Percentiles rank a stretch among this genome's conserved stretches.
phyloP scores from a whole-genome alignment of 2,888 invertebrate species.

The Petrolisthes cinctipes region DNA sequence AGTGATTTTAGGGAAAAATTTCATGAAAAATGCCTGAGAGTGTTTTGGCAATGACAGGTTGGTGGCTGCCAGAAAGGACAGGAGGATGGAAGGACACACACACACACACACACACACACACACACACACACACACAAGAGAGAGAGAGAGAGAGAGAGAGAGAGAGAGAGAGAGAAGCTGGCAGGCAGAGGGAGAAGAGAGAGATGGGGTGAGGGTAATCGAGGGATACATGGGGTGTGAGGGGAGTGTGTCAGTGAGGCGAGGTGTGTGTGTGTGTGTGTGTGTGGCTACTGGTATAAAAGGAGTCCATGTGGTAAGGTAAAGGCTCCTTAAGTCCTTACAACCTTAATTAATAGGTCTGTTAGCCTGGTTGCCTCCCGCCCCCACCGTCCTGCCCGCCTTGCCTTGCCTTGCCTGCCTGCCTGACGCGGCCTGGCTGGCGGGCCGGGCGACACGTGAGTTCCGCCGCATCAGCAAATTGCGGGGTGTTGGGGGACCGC shows the following conservation, averaged over 20 bases:
- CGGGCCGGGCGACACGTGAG: slow-evolving; percentile 26
- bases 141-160: neutral
- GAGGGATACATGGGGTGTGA: neutral
- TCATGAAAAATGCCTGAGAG: slow-evolving; percentile 1
- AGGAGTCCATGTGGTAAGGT: no score
- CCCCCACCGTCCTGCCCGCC: neutral
- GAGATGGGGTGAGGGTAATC: neutral
- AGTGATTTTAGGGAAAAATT: neutral
- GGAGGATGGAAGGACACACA: neutral
- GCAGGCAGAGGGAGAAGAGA: neutral
- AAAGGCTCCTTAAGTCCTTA: no score
- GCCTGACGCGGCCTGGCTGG: neutral
- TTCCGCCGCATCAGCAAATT: neutral
- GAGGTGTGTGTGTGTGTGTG: slow-evolving; percentile 15
- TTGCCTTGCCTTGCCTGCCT: neutral
- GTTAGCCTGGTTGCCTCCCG: no score
- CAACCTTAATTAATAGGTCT: no score
- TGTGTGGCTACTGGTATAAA: neutral
- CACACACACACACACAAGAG: neutral
- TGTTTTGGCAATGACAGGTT: neutral
- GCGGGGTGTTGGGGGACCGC: slow-evolving; percentile 5
- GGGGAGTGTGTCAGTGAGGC: neutral
- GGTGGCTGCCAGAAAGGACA: neutral
- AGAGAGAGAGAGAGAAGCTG: neutral
- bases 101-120: neutral